phyloP scores from a whole-genome alignment of 64 coral and sea anemone genomes.

The Catalaphyllia jardinei region DNA sequence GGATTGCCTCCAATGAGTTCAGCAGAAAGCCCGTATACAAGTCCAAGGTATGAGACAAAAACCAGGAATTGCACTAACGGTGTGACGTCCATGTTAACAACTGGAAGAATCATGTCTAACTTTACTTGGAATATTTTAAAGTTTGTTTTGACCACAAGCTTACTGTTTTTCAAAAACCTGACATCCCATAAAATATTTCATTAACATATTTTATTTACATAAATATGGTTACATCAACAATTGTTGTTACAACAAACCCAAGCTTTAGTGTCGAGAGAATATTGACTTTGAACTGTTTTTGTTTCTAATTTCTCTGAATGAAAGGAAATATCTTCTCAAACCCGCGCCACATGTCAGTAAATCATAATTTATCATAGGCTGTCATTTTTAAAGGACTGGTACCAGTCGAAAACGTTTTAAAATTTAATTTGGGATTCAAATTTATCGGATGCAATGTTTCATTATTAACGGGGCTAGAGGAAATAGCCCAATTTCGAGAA shows the following conservation, averaged over 20 bases:
- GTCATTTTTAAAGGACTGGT: not conserved
- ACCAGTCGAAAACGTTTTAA: not conserved
- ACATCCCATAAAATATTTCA: not conserved
- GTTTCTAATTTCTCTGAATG: too few species aligned
- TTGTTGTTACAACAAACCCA: too few species aligned
- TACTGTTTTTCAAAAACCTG: not conserved
- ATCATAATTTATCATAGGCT: not conserved
- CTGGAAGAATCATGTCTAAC: not conserved
- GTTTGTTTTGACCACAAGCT: not conserved
- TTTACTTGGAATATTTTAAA: not conserved
- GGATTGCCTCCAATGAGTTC: conserved; percentile 6
- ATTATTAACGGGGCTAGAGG: not conserved
- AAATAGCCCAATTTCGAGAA: too few species aligned
- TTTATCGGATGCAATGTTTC: not conserved
- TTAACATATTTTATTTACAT: not conserved
- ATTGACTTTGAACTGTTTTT: not conserved
- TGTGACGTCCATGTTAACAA: conserved; percentile 23
- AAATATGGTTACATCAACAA: too few species aligned
- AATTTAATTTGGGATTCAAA: not conserved
- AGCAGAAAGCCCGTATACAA: conserved; percentile 19
- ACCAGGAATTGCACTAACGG: not conserved
- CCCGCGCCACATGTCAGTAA: not conserved
- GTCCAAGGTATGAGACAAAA: conserved; percentile 11
- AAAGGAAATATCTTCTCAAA: not conserved
- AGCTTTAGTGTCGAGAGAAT: not conserved